Evolutionary conservation across 2,113 vertebrate species (phyloP).

Genomic region (Tenrec ecaudatus): DNA sequence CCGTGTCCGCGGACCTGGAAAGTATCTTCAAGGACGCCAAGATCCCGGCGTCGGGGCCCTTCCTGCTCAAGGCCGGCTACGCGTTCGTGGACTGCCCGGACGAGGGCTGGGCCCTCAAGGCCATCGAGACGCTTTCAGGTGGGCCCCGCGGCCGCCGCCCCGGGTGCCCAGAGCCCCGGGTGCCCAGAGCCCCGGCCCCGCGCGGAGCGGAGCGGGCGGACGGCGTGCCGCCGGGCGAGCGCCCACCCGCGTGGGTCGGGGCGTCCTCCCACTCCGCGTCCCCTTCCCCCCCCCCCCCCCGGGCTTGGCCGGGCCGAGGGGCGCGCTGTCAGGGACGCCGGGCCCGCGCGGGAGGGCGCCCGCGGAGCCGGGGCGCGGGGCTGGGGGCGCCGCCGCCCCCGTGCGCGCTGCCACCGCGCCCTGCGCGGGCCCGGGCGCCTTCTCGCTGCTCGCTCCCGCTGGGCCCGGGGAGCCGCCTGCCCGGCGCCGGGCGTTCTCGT

Average conservation of each 20-base stretch:
- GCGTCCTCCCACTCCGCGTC: not conserved
- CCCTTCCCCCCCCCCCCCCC: not conserved
- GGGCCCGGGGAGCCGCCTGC: slow-evolving; percentile 52
- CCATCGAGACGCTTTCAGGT: slow-evolving; percentile 99
- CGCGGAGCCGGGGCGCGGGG: not conserved
- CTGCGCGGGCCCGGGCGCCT: slow-evolving; percentile 62
- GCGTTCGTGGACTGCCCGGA: slow-evolving; percentile 99
- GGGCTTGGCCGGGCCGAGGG: not conserved
- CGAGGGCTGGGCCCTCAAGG: slow-evolving; percentile 98
- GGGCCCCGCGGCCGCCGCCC: slow-evolving; percentile 78
- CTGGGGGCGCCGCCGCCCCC: not conserved
- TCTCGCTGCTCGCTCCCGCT: slow-evolving; percentile 18
- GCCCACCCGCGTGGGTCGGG: not conserved
- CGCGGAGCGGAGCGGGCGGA: not conserved
- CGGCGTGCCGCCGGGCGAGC: slow-evolving; percentile 25
- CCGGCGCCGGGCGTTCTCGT: not conserved
- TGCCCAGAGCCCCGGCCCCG: slow-evolving; percentile 53
- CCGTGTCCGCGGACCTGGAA: slow-evolving; percentile 96
- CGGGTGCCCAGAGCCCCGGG: slow-evolving; percentile 40
- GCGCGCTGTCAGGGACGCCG: slow-evolving; percentile 63
- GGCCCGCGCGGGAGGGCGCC: not conserved
- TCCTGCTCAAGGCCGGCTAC: slow-evolving; percentile 97
- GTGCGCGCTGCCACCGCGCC: not conserved
- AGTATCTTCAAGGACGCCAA: slow-evolving; percentile 98
- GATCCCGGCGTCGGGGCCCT: slow-evolving; percentile 96